These are phyloP conservation scores for Callaeas wilsoni DNA, from an alignment of 2,113 vertebrate genomes.

Conservation along the genomic window DNA sequence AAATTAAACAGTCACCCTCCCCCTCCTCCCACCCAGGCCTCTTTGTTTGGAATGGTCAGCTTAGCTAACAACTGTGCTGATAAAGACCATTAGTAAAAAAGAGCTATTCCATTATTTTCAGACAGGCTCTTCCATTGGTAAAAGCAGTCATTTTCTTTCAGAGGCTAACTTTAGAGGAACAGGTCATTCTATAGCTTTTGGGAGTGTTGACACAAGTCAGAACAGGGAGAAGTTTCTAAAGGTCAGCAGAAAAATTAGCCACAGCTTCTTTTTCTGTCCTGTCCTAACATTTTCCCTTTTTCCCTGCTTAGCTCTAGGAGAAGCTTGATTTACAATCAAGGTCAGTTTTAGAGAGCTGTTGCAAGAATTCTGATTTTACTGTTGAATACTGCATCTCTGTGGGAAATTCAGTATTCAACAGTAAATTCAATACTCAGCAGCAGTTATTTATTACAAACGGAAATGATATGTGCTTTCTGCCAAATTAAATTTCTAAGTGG, in stretches of 20 bases:
- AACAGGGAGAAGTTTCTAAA: background rate
- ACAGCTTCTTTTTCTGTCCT: background rate
- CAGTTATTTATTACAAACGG: background rate
- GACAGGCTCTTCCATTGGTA: background rate
- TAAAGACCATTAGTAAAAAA: background rate
- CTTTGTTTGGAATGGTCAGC: background rate
- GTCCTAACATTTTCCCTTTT: background rate
- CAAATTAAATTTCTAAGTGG: background rate
- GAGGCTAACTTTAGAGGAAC: background rate
- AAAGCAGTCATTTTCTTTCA: background rate
- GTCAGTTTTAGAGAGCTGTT: background rate
- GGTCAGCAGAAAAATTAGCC: background rate
- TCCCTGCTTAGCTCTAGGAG: background rate
- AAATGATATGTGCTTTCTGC: background rate
- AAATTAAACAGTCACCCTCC: background rate
- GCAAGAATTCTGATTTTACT: background rate
- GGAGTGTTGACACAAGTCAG: background rate
- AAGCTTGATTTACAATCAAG: background rate
- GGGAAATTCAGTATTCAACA: background rate
- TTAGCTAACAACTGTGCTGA: background rate
- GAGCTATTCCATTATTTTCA: background rate
- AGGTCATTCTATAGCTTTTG: background rate
- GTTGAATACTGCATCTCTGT: background rate
- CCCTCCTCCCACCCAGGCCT: background rate
- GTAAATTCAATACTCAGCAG: background rate